Evolutionary conservation across 2,113 vertebrate species (phyloP).

Genomic region (Gopherus evgoodei): DNA sequence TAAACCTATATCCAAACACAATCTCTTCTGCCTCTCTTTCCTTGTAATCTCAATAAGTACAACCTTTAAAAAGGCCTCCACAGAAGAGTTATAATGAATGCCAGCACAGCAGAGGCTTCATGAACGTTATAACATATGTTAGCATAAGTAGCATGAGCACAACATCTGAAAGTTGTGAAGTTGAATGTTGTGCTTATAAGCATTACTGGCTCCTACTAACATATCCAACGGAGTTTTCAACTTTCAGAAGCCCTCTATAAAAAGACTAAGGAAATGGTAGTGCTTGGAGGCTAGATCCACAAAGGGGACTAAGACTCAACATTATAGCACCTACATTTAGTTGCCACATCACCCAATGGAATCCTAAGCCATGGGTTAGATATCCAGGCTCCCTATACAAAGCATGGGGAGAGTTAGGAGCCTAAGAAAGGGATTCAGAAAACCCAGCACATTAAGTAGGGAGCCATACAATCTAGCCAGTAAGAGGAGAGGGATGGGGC

Average conservation of each 20-base stretch:
- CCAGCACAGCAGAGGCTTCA: constrained; percentile 9
- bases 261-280: not conserved
- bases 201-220: constrained; percentile 5
- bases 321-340: not conserved
- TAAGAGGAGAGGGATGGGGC: not conserved
- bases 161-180: constrained; percentile 15
- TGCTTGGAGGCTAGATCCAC: not conserved
- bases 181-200: constrained; percentile 1
- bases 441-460: not conserved
- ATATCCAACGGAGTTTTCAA: constrained; percentile 12
- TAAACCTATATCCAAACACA: not conserved
- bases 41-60: not conserved
- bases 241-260: constrained; percentile 14
- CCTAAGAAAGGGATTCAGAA: not conserved
- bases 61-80: constrained; percentile 38
- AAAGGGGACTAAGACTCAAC: not conserved
- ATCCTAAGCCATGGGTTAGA: not conserved
- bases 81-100: constrained; percentile 37
- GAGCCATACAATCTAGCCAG: not conserved
- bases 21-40: constrained; percentile 12
- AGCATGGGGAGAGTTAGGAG: not conserved
- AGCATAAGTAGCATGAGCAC: not conserved
- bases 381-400: not conserved
- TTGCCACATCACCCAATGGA: not conserved
- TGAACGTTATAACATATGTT: not conserved